Evolutionary conservation across 2,113 vertebrate species (phyloP).

Genomic region (Scopus umbretta): DNA sequence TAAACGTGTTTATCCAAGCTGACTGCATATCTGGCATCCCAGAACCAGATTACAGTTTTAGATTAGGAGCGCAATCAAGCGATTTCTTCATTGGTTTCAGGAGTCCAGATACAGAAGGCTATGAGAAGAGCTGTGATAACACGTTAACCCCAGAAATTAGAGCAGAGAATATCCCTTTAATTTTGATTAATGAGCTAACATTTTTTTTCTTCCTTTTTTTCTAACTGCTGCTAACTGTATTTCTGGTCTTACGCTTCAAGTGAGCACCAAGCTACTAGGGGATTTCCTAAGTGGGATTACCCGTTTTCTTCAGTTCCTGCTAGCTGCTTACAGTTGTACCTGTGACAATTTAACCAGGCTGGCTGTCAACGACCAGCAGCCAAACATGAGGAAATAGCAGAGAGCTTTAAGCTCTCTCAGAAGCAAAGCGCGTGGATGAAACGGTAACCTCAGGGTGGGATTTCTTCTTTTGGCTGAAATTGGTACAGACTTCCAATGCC

Average conservation of each 20-base stretch:
- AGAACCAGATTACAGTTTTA: neutral
- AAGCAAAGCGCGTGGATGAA: neutral
- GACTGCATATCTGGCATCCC: neutral
- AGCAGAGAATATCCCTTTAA: neutral
- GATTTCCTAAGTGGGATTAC: slow-evolving; percentile 41
- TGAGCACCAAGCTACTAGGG: neutral
- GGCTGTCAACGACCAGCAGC: neutral
- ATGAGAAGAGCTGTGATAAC: neutral
- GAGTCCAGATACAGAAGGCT: neutral
- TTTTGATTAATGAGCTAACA: neutral
- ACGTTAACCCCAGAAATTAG: neutral
- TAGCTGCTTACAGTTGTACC: neutral
- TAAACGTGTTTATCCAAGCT: neutral
- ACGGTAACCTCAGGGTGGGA: neutral
- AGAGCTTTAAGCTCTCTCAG: neutral
- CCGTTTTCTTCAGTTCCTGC: slow-evolving; percentile 3
- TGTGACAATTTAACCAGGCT: slow-evolving; percentile 2
- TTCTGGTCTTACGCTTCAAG: slow-evolving; percentile 14
- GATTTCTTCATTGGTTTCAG: neutral
- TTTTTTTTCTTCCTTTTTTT: neutral
- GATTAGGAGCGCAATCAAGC: neutral
- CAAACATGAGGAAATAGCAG: neutral
- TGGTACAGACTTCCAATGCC: neutral
- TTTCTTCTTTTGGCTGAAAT: neutral
- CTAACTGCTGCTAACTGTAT: slow-evolving; percentile 34